Evolutionary conservation across 2,888 invertebrate species (phyloP).

Genomic region (Heterodera filipjevi): DNA sequence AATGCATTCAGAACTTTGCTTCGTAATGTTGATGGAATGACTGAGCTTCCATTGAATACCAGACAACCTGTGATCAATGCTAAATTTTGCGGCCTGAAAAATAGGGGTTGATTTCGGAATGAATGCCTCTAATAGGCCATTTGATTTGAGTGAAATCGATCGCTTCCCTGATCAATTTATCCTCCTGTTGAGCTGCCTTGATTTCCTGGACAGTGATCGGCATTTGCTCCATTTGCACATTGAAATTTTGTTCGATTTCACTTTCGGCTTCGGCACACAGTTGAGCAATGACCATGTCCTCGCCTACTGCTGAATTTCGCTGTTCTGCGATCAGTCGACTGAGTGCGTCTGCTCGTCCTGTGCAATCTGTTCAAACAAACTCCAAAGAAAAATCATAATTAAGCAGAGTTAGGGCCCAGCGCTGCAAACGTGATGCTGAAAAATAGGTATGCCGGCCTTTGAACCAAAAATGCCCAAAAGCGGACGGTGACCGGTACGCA

Average conservation of each 20-base stretch:
- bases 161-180: not conserved
- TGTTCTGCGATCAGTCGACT: conserved; percentile 48
- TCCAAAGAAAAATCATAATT: no score
- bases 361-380: conserved; percentile 52
- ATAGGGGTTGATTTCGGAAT: not conserved
- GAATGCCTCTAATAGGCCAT: conserved; percentile 5
- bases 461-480: no score
- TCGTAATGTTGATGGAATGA: conserved; percentile 50
- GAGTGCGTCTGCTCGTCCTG: conserved; percentile 64
- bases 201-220: conserved; percentile 23
- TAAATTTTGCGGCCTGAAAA: not conserved
- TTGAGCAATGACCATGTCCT: no score
- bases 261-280: no score
- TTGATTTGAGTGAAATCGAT: not conserved
- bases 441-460: no score
- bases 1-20: conserved; percentile 46
- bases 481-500: conserved; percentile 56
- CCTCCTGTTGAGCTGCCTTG: not conserved
- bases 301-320: no score
- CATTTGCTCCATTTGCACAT: conserved; percentile 2
- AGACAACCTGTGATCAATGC: conserved; percentile 33
- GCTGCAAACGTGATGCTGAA: no score
- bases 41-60: conserved; percentile 46
- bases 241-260: no score
- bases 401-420: no score